phyloP scores from a whole-genome alignment of 2,113 vertebrate genomes.

The Caretta caretta region DNA sequence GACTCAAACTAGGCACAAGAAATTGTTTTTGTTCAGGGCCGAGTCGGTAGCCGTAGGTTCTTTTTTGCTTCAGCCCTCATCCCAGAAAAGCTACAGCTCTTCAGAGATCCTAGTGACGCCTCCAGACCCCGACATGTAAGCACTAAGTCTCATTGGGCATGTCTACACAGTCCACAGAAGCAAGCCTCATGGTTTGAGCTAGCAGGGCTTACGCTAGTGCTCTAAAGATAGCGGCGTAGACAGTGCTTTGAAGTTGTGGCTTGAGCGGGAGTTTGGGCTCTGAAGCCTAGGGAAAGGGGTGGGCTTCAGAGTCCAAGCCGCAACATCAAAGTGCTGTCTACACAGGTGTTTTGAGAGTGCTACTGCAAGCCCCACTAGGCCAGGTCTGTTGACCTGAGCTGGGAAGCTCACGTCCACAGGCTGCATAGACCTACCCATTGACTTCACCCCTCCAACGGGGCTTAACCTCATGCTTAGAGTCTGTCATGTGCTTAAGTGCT shows the following conservation, averaged over 20 bases:
- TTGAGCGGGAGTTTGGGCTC: background rate
- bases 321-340: too few species aligned
- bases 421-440: background rate
- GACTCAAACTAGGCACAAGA: conserved; percentile 6
- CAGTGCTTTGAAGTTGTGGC: background rate
- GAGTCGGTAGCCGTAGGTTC: background rate
- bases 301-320: too few species aligned
- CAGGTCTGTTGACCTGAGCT: too few species aligned
- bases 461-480: background rate
- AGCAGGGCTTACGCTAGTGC: background rate
- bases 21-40: background rate
- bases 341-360: background rate
- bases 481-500: background rate
- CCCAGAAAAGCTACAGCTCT: conserved; percentile 21
- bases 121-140: background rate
- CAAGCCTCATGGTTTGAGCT: background rate
- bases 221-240: background rate
- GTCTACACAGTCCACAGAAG: background rate
- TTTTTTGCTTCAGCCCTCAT: background rate
- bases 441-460: background rate
- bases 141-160: background rate
- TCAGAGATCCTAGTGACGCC: background rate
- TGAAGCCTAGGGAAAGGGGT: background rate
- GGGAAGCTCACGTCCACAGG: too few species aligned
- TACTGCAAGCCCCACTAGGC: too few species aligned